phyloP scores from a whole-genome alignment of 1,140 invertebrate genomes.

The Macrocentrus cingulum region DNA sequence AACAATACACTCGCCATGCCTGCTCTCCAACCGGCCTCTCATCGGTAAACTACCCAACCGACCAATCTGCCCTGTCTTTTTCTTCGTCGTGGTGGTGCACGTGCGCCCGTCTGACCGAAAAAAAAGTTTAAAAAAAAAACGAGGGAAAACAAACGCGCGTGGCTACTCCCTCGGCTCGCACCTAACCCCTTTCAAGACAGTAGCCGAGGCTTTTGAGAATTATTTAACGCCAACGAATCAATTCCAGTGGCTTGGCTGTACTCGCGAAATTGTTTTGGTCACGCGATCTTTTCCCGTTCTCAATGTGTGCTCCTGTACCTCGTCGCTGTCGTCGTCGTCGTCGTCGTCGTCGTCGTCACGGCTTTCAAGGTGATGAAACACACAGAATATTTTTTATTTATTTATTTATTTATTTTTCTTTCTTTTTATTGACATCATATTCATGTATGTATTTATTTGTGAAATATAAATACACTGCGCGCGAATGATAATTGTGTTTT shows the following conservation, averaged over 20 bases:
- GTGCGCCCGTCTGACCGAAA: neutral
- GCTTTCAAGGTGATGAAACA: too few relatives aligned
- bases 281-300: neutral
- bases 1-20: neutral
- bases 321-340: too few relatives aligned
- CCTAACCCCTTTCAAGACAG: slow-evolving; percentile 17
- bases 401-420: too few relatives aligned
- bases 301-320: too few relatives aligned
- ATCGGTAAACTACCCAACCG: too few relatives aligned
- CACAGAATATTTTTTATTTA: too few relatives aligned
- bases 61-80: too few relatives aligned
- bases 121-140: neutral
- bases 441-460: too few relatives aligned
- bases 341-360: too few relatives aligned
- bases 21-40: neutral
- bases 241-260: slow-evolving; percentile 3
- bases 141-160: neutral
- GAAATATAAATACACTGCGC: too few relatives aligned
- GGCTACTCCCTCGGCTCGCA: neutral
- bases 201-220: slow-evolving; percentile 22
- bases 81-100: neutral
- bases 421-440: too few relatives aligned
- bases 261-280: slow-evolving; percentile 8
- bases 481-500: too few relatives aligned
- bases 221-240: slow-evolving; percentile 32